These are phyloP conservation scores for Oncorhynchus tshawytscha DNA, from an alignment of 2,113 vertebrate genomes.

Conservation along the genomic window DNA sequence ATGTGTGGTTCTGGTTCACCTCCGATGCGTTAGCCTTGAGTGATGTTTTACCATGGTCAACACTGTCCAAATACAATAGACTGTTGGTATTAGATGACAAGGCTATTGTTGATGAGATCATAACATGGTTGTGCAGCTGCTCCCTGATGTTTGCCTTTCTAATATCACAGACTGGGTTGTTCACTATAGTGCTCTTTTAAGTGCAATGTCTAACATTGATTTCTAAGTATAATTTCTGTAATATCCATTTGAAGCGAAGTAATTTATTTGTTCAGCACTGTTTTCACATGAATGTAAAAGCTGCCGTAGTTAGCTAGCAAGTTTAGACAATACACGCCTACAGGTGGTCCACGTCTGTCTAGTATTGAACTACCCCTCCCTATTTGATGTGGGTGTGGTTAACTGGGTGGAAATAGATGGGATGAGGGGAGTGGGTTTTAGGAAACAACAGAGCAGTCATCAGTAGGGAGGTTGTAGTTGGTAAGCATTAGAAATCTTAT, in stretches of 20 bases:
- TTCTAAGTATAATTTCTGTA: too few species aligned
- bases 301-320: conserved; percentile 2
- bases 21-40: conserved; percentile 3
- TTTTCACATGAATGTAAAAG: background rate
- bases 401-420: conserved; percentile 51
- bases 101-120: conserved; percentile 36
- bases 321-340: conserved; percentile 20
- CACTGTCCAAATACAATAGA: conserved; percentile 3
- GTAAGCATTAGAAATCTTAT: background rate
- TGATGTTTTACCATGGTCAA: conserved; percentile 27
- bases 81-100: conserved; percentile 43
- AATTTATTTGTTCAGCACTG: too few species aligned
- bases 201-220: background rate
- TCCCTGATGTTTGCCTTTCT: background rate
- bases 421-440: background rate
- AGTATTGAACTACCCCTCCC: conserved; percentile 20
- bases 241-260: too few species aligned
- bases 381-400: conserved; percentile 31
- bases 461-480: background rate
- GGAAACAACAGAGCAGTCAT: background rate
- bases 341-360: conserved; percentile 34
- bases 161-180: background rate
- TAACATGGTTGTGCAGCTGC: conserved; percentile 34
- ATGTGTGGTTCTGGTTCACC: conserved; percentile 1
- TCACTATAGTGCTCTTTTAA: background rate